Evolutionary conservation across 2,888 invertebrate species (phyloP).

Genomic region (Pandemis cinnamomeana): DNA sequence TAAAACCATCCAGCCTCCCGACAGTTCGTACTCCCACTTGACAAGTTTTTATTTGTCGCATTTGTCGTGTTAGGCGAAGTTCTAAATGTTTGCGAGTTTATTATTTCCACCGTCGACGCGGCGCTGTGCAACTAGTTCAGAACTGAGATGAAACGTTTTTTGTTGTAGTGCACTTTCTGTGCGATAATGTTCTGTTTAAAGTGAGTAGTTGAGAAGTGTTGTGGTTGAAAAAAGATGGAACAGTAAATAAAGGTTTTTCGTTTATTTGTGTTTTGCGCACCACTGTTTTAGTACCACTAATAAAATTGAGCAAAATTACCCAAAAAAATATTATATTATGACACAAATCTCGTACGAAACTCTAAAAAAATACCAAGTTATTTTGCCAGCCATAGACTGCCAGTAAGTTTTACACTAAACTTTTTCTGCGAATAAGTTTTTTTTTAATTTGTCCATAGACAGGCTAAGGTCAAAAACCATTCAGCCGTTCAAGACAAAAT

Average conservation of each 20-base stretch:
- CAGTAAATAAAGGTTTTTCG: neutral
- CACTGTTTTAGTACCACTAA: too few species aligned
- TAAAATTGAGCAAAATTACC: too few species aligned
- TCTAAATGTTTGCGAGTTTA: constrained; percentile 46
- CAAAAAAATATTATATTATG: too few species aligned
- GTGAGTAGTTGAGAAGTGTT: neutral
- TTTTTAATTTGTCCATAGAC: too few species aligned
- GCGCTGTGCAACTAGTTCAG: constrained; percentile 41
- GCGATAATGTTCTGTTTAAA: neutral
- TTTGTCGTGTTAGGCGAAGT: constrained; percentile 46
- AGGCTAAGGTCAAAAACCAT: too few species aligned
- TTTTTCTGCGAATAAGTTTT: too few species aligned
- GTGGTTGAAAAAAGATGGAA: neutral
- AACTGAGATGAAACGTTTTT: constrained; percentile 36
- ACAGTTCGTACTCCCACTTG: neutral
- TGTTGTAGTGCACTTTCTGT: neutral
- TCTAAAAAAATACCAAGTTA: too few species aligned
- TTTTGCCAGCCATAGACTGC: too few species aligned
- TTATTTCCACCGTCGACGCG: constrained; percentile 40
- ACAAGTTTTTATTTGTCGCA: constrained; percentile 49
- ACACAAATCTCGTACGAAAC: too few species aligned
- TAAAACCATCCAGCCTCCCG: neutral
- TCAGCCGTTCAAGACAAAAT: too few species aligned
- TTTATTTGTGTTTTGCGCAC: too few species aligned
- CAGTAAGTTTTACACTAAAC: too few species aligned